Conservation (phyloP, 2,888 invertebrate species). For the Oligia fasciuncula region DNA sequence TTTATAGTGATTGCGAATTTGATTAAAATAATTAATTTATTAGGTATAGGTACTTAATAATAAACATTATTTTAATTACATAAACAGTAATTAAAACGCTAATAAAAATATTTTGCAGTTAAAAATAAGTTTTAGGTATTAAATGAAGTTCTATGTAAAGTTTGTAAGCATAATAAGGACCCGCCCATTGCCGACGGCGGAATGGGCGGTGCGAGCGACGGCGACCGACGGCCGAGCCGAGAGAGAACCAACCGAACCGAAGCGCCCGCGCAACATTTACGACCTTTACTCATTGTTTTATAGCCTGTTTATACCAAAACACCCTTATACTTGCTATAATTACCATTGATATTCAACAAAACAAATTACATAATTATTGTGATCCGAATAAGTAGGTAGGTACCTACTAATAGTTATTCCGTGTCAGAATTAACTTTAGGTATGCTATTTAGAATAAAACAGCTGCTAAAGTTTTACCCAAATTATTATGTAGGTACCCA, state of each 20-base stretch:
- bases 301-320: slow-evolving; percentile 69
- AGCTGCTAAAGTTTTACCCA: slow-evolving; percentile 49
- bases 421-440: not conserved
- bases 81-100: slow-evolving; percentile 36
- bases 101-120: slow-evolving; percentile 18
- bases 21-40: slow-evolving; percentile 42
- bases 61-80: slow-evolving; percentile 42
- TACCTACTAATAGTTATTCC: too few relatives aligned
- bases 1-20: slow-evolving; percentile 43
- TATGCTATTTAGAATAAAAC: slow-evolving; percentile 12
- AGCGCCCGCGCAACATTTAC: slow-evolving; percentile 61
- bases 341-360: slow-evolving; percentile 48
- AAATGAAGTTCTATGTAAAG: slow-evolving; percentile 38
- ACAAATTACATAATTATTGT: slow-evolving; percentile 12
- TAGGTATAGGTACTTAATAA: not conserved
- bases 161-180: slow-evolving; percentile 31
- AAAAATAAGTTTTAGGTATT: slow-evolving; percentile 39
- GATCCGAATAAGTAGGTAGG: slow-evolving; percentile 2
- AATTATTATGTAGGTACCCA: slow-evolving; percentile 60
- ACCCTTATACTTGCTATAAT: slow-evolving; percentile 61
- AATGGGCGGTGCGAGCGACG: slow-evolving; percentile 57
- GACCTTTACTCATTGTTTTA: slow-evolving; percentile 68
- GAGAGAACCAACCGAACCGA: slow-evolving; percentile 40
- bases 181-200: slow-evolving; percentile 64
- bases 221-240: slow-evolving; percentile 57